Conservation (phyloP, 30 jellyfish, hydroid and myxozoan species). For the Morbakka virulenta region DNA sequence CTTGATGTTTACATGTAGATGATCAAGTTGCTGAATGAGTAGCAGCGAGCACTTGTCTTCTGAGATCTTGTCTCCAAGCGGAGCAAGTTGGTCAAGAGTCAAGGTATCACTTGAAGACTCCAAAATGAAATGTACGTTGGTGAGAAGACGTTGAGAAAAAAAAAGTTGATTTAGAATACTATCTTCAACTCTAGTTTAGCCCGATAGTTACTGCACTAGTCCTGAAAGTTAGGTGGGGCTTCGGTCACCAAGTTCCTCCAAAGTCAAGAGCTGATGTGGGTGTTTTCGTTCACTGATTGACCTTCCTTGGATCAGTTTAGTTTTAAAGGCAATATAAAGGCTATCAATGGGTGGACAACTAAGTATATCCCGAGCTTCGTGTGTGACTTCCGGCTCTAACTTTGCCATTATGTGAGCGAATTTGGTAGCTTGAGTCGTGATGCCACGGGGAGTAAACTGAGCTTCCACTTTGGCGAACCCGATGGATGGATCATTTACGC, state of each 20-base stretch:
- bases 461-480: slow-evolving; percentile 21
- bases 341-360: background rate
- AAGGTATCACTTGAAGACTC: background rate
- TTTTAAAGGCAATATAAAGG: background rate
- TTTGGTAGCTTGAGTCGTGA: background rate
- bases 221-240: slow-evolving; percentile 16
- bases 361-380: slow-evolving; percentile 2
- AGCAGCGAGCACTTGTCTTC: too few species aligned
- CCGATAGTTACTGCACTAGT: background rate
- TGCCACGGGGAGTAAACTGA: slow-evolving; percentile 6
- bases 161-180: background rate
- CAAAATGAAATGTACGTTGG: background rate
- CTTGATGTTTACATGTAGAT: too few species aligned
- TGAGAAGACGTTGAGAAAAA: background rate
- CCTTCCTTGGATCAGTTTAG: slow-evolving; percentile 2
- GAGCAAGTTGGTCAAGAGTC: too few species aligned
- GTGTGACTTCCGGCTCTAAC: slow-evolving; percentile 1
- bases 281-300: slow-evolving; percentile 11
- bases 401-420: background rate
- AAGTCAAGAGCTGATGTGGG: slow-evolving; percentile 2
- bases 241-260: slow-evolving; percentile 29
- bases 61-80: too few species aligned
- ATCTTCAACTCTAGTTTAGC: background rate
- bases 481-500: background rate
- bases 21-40: too few species aligned